Base-by-base conservation (phyloP, 2,113 vertebrate genomes). In the Hyaena hyaena region DNA sequence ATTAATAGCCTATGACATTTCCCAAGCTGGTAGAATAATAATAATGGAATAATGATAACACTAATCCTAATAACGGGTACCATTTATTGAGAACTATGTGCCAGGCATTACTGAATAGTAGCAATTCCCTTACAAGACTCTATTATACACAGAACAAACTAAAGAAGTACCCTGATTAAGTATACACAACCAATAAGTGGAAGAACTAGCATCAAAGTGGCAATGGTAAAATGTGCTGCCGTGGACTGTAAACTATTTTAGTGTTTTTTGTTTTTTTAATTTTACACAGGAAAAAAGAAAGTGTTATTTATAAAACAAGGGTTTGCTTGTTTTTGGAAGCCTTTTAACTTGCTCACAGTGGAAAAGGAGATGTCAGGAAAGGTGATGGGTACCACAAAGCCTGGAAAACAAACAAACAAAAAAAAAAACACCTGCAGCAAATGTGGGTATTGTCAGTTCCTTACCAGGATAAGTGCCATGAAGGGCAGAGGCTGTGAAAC, bases 41-140 rank as follows among this genome's bases (percentile, higher is more conserved):
- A 76, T 83, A 83, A 87, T 6, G 33, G 7, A 93, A 79, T 84
- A 48, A 92, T 63, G 33, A 55, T 79, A 96, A 89, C 33, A 84
- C 24, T 95, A 79, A 84, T 65, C n/a, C 43, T 95, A 88, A 35
- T 31, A 83, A 55, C 28, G 61, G 83, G 50, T 65, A 90, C 10
- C 73, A 86, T 4, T 88, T 87, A 77, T 2, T 93, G 17, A 84
- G 7, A 17, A 79, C 6, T 92, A 50, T 14, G 43, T 77, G 45
- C n/a, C 9, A 92, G 69, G 50, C 61, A 79, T 39, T 79, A 66
- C 48, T 92, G 33, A 28, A 69, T 58, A 88, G 21, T 33, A 92
- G 5, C 86, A 91, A 74, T 4, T 76, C 50, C 61, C 43, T n/a
- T 45, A 69, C 12, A 65, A 65, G 9, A 23, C 4, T 84, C 77